phyloP scores from a whole-genome alignment of 2,113 vertebrate genomes.

The Chloropsis cyanopogon region DNA sequence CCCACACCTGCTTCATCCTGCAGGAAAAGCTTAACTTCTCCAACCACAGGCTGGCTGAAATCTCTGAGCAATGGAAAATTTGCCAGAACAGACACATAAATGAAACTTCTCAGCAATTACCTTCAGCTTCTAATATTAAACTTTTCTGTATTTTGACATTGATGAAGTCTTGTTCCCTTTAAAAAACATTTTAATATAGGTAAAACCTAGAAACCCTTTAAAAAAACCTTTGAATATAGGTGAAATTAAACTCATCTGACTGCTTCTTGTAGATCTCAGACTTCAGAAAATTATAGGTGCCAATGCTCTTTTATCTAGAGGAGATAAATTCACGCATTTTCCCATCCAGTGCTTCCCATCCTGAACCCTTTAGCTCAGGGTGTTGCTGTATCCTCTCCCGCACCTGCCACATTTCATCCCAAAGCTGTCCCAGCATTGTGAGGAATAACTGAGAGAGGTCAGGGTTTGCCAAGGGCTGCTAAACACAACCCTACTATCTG shows the following conservation, averaged over 20 bases:
- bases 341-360: not conserved
- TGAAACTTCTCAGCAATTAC: not conserved
- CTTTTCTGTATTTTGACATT: not conserved
- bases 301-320: not conserved
- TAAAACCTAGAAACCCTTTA: not conserved
- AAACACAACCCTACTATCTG: not conserved
- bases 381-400: not conserved
- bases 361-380: not conserved
- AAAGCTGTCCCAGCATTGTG: not conserved
- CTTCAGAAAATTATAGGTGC: not conserved
- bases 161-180: not conserved
- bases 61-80: not conserved
- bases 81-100: not conserved
- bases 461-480: not conserved
- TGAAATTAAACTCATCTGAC: not conserved
- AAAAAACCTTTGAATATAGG: not conserved
- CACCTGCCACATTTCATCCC: not conserved
- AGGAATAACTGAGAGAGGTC: not conserved
- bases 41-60: not conserved
- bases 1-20: not conserved
- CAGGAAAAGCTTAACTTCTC: not conserved
- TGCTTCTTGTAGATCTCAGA: not conserved
- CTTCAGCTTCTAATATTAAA: not conserved
- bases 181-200: not conserved
- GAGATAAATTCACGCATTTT: not conserved